phyloP scores from a whole-genome alignment of 2,113 vertebrate genomes.

The Onychostoma macrolepis region DNA sequence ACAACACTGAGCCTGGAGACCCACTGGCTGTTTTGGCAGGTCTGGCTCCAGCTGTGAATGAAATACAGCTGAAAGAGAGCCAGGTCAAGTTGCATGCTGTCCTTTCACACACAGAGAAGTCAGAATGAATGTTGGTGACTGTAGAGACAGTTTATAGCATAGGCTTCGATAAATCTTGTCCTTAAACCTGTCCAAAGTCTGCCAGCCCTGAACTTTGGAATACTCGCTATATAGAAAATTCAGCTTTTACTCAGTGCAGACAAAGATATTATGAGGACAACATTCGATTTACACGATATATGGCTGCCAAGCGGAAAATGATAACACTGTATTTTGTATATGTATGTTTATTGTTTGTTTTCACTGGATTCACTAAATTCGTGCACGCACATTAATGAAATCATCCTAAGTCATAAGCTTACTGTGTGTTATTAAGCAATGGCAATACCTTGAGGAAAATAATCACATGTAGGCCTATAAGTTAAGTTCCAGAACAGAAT shows the following conservation, averaged over 20 bases:
- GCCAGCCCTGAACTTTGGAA: background rate
- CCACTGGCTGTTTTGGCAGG: constrained; percentile 59
- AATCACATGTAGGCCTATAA: background rate
- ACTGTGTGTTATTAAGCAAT: background rate
- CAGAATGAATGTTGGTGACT: background rate
- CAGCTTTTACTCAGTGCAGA: background rate
- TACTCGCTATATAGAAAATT: background rate
- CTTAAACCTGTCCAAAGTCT: constrained; percentile 6
- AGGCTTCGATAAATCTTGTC: constrained; percentile 4
- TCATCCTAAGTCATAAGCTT: background rate
- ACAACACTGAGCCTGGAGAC: constrained; percentile 58
- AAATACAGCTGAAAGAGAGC: constrained; percentile 49
- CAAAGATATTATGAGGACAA: background rate
- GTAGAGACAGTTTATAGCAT: background rate
- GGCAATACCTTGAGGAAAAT: background rate
- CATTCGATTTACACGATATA: background rate
- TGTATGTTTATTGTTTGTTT: background rate
- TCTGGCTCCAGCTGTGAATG: constrained; percentile 55
- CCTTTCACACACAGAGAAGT: constrained; percentile 17
- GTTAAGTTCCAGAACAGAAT: constrained; percentile 57
- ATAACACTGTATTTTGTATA: background rate
- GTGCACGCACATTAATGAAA: background rate
- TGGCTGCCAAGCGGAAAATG: background rate
- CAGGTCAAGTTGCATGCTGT: constrained; percentile 30
- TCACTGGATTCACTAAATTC: background rate